phyloP scores from a whole-genome alignment of 1,140 invertebrate species.

The Trichogramma pretiosum region DNA sequence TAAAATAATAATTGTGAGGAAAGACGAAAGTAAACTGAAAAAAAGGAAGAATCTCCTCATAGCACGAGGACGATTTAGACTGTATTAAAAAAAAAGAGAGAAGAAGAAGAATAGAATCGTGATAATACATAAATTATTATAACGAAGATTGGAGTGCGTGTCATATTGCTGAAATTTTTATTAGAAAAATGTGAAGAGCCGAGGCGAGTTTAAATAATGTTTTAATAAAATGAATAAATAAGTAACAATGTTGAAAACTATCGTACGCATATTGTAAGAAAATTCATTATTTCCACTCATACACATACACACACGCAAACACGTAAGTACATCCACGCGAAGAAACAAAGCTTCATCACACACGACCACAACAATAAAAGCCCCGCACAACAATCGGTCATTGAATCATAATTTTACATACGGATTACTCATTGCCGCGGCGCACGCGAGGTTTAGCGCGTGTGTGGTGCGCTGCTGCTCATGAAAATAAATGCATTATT shows the following conservation, averaged over 20 bases:
- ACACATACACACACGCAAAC: neutral
- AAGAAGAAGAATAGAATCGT: neutral
- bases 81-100: neutral
- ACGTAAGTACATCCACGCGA: neutral
- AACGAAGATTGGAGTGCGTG: neutral
- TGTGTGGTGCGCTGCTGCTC: no score
- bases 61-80: no score
- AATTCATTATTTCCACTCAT: neutral
- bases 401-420: no score
- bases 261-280: no score
- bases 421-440: no score
- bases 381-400: no score
- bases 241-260: no score
- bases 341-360: no score
- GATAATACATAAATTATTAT: neutral
- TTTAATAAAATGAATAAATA: no score
- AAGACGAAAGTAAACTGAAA: conserved; percentile 2
- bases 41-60: neutral
- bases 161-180: neutral
- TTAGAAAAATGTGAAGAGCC: neutral
- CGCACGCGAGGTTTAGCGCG: neutral
- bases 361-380: no score
- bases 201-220: neutral
- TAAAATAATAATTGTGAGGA: conserved; percentile 3
- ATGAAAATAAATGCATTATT: no score